Percentiles rank a stretch among this genome's conserved stretches.
Evolutionary conservation across 1,140 invertebrate genomes (phyloP).

Genomic region (Periplaneta americana): DNA sequence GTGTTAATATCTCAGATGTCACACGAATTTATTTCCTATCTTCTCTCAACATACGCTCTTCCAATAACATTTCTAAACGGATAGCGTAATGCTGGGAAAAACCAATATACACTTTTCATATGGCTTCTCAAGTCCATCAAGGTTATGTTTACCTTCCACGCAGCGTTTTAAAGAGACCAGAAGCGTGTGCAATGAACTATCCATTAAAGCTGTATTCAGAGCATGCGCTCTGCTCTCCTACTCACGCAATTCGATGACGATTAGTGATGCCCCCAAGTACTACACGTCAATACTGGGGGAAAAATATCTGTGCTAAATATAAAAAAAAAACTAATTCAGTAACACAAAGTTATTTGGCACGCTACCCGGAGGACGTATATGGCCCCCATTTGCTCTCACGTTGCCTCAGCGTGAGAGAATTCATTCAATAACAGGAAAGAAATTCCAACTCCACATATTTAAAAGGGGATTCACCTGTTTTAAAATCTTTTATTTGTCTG

Average conservation of each 20-base stretch:
- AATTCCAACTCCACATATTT: too few species aligned
- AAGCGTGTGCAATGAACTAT: neutral
- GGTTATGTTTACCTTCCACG: too few species aligned
- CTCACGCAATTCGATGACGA: neutral
- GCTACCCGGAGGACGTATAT: neutral
- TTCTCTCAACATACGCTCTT: too few species aligned
- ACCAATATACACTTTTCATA: too few species aligned
- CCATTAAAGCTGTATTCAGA: neutral
- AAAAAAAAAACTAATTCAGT: neutral
- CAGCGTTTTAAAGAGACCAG: neutral
- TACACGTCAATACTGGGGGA: neutral
- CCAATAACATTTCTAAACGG: too few species aligned
- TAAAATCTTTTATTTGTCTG: too few species aligned
- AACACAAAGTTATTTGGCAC: neutral
- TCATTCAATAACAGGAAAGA: neutral
- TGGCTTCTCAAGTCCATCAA: too few species aligned
- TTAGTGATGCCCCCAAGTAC: neutral
- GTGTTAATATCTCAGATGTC: too few species aligned
- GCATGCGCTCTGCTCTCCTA: neutral
- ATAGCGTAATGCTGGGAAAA: too few species aligned
- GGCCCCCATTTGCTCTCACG: neutral
- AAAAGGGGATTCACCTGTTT: too few species aligned
- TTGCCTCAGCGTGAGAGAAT: neutral
- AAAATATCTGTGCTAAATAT: neutral
- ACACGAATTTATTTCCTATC: too few species aligned